Base-by-base conservation (phyloP, 2,113 vertebrate genomes). In the Lepus europaeus region DNA sequence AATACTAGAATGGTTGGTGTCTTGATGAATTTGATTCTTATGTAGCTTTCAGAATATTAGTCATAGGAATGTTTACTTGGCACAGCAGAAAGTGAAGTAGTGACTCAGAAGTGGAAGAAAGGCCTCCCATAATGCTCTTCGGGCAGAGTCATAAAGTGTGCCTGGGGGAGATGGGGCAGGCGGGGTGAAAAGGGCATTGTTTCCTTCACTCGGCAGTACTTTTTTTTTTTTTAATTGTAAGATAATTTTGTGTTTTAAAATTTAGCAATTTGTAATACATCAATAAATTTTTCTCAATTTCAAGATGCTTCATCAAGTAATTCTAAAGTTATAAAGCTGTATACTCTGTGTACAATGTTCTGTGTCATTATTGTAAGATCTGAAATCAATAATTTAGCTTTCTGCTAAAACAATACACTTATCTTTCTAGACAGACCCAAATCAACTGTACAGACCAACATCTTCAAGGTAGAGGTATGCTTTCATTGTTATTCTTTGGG, bases 1-100 rank as follows among this genome's bases (percentile, higher is more conserved):
- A 83, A 93, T 77, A 25, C 11, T 29, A 93, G n/a, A 95, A 45
- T 74, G 80, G 25, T 80, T 85, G 14, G 19, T 74, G 95, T 80
- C 25, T 87, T 94, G 7, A 76, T 51, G 7, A 33, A 45, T 72
- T 82, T 95, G 27, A 78, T 89, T 83, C 92, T 33, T 87, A 27
- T 20, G 9, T 64, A 49, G 8, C 0, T 86, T 19, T 73, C 22
- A 87, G 76, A 93, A 77, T 49, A 61, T 25, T 68, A 80, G 31
- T 86, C 14, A 70, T 68, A 80, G 10, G 29, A n/a, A 70, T 56
- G 89, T 39, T 89, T 27, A 91, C 63, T 81, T 84, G n/a, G 31
- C 29, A 56, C 7, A 64, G 56, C 16, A 73, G 77, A 92, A 84
- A 25, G 6, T 39, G 17, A 91, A 85, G 6, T 29, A 11, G 45